Conservation (phyloP, 2,113 vertebrate genomes). For the Archilochus colubris region DNA sequence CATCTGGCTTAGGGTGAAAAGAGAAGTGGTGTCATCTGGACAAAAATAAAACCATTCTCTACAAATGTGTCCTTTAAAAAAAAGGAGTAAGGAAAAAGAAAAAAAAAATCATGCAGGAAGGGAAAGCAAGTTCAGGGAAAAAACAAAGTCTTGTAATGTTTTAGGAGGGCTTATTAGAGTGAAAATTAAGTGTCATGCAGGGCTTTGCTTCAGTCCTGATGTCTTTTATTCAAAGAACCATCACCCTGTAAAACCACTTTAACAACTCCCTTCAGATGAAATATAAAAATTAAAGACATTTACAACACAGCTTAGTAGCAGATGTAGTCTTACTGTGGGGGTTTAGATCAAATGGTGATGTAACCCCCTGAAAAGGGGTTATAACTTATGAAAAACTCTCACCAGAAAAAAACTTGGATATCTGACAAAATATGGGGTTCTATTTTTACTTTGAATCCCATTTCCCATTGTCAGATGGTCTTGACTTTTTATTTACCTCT, state of each 20-base stretch:
- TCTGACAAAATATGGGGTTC: slow-evolving; percentile 70
- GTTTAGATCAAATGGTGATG: slow-evolving; percentile 84
- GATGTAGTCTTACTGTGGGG: slow-evolving; percentile 79
- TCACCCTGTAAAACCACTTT: slow-evolving; percentile 82
- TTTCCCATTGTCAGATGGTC: slow-evolving; percentile 62
- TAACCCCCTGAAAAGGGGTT: slow-evolving; percentile 76
- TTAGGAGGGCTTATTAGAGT: slow-evolving; percentile 80
- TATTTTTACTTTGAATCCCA: slow-evolving; percentile 71
- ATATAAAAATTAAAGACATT: slow-evolving; percentile 87
- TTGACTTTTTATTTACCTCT: slow-evolving; percentile 64
- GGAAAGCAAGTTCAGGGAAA: slow-evolving; percentile 63
- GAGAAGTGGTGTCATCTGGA: slow-evolving; percentile 76
- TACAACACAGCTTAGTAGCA: slow-evolving; percentile 87
- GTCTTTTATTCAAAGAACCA: slow-evolving; percentile 82
- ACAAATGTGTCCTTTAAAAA: slow-evolving; percentile 65
- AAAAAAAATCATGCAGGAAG: slow-evolving; percentile 35
- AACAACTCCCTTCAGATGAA: slow-evolving; percentile 84
- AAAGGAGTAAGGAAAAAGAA: not conserved
- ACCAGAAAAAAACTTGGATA: slow-evolving; percentile 67
- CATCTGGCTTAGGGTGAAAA: slow-evolving; percentile 79
- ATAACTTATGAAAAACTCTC: slow-evolving; percentile 77
- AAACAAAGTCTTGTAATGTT: slow-evolving; percentile 77
- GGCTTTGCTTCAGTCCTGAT: slow-evolving; percentile 75
- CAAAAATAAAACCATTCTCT: slow-evolving; percentile 67
- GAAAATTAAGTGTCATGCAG: slow-evolving; percentile 81